Percentiles rank a stretch among this genome's conserved stretches.
These are phyloP conservation scores for Luffia ferchaultella DNA, from an alignment of 2,888 invertebrate species.

Conservation along the genomic window DNA sequence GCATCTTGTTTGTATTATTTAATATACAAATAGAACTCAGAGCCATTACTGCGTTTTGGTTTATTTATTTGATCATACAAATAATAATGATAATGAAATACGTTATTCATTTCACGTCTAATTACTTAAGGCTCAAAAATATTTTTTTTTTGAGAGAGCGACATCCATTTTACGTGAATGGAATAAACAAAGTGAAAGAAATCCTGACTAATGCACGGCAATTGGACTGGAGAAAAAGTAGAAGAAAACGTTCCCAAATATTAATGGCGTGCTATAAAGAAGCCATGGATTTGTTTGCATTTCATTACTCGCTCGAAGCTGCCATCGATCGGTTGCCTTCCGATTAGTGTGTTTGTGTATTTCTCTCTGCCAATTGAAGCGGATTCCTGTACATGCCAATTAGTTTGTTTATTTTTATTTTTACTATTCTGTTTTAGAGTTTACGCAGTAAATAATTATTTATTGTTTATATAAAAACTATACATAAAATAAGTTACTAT, in stretches of 20 bases:
- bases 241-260: slow-evolving; percentile 21
- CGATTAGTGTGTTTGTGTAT: not conserved
- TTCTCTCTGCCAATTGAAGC: not conserved
- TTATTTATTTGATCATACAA: too few species aligned
- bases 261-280: slow-evolving; percentile 40
- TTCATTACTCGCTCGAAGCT: slow-evolving; percentile 32
- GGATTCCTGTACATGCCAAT: not conserved
- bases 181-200: not conserved
- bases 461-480: too few species aligned
- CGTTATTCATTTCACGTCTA: not conserved
- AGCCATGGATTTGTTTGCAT: slow-evolving; percentile 35
- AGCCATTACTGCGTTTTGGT: too few species aligned
- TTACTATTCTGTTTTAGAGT: too few species aligned
- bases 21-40: too few species aligned
- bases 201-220: not conserved
- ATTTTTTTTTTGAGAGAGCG: not conserved
- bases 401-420: too few species aligned
- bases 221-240: not conserved
- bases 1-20: too few species aligned
- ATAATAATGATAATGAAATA: too few species aligned
- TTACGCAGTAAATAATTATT: too few species aligned
- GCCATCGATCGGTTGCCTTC: slow-evolving; percentile 10
- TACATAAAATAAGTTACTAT: too few species aligned
- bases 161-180: not conserved
- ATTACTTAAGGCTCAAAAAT: not conserved